These are phyloP conservation scores for Oncorhynchus clarkii DNA, from an alignment of 2,113 vertebrate genomes.

Conservation along the genomic window DNA sequence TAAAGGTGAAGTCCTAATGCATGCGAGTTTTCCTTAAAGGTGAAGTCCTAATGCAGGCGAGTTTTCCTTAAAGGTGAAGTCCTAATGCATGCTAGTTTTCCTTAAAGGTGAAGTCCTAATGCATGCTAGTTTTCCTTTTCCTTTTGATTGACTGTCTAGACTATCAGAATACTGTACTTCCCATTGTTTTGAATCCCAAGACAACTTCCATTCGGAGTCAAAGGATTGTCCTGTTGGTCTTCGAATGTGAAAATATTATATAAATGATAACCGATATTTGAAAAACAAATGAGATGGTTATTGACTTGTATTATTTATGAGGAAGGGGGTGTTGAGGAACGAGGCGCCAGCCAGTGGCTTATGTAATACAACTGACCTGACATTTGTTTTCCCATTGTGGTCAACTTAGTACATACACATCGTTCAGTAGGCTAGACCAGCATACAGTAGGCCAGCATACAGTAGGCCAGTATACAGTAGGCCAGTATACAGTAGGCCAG, in stretches of 20 bases:
- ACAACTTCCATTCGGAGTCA: conserved; percentile 17
- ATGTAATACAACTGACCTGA: conserved; percentile 29
- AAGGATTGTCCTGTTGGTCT: conserved; percentile 12
- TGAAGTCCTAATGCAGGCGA: neutral
- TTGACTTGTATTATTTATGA: conserved; percentile 38
- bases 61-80: neutral
- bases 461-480: too few relatives aligned
- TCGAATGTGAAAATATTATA: conserved; percentile 43
- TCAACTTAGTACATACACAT: conserved; percentile 20
- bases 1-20: neutral
- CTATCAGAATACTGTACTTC: neutral
- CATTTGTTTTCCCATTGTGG: neutral
- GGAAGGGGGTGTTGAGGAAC: conserved; percentile 2
- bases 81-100: too few relatives aligned
- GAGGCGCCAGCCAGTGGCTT: conserved; percentile 9
- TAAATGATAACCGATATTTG: conserved; percentile 34
- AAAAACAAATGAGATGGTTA: conserved; percentile 36
- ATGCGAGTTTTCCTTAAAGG: neutral
- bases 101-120: neutral
- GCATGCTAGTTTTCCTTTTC: neutral
- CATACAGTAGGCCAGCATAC: neutral
- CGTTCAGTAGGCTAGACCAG: conserved; percentile 6
- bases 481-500: too few relatives aligned
- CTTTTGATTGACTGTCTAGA: neutral
- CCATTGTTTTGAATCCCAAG: neutral